phyloP scores from a whole-genome alignment of 1,140 invertebrate genomes.

The Hypothenemus hampei region DNA sequence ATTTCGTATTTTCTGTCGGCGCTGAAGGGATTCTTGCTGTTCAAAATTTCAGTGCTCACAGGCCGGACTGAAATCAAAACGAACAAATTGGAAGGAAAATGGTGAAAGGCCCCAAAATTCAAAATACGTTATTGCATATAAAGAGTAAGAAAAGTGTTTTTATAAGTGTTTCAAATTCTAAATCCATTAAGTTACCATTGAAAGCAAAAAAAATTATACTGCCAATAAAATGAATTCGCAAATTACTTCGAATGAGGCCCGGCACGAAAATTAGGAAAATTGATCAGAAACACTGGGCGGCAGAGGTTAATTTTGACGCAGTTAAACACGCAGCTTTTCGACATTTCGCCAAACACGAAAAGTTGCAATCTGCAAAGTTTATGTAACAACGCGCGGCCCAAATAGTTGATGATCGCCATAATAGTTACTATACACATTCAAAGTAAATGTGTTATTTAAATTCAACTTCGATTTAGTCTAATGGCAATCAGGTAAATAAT shows the following conservation, averaged over 20 bases:
- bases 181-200: no score
- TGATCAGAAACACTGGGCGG: constrained; percentile 14
- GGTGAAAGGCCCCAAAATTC: no score
- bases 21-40: constrained; percentile 72
- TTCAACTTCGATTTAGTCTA: no score
- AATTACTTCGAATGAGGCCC: constrained; percentile 13
- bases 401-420: no score
- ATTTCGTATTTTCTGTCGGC: constrained; percentile 73
- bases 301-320: no score
- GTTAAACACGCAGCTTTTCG: constrained; percentile 11
- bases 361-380: constrained; percentile 20
- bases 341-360: constrained; percentile 18
- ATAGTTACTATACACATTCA: no score
- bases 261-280: constrained; percentile 20
- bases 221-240: constrained; percentile 4
- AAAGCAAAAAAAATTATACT: no score
- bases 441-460: constrained; percentile 16
- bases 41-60: constrained; percentile 68
- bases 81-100: background rate
- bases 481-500: no score
- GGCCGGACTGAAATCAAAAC: constrained; percentile 63
- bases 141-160: no score
- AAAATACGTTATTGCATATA: no score
- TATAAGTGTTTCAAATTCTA: no score
- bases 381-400: constrained; percentile 11